phyloP scores from a whole-genome alignment of 2,888 invertebrate species.

The Ellobium chinense region DNA sequence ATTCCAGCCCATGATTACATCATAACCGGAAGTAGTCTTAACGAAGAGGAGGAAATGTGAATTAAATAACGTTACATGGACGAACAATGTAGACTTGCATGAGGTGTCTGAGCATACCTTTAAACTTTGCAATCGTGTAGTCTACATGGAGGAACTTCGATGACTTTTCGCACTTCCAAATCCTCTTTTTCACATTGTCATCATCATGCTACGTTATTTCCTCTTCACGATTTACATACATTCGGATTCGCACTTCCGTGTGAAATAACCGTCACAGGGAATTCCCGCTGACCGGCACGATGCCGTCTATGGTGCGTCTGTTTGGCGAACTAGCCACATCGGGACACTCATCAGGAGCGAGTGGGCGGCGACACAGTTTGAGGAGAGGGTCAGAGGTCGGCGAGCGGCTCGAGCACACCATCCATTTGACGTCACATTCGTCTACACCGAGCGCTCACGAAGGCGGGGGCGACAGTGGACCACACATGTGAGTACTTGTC shows the following conservation, averaged over 20 bases:
- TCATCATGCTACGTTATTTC: no score
- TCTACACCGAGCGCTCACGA: constrained; percentile 58
- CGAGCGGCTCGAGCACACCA: constrained; percentile 66
- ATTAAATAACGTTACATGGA: no score
- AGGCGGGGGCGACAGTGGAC: constrained; percentile 47
- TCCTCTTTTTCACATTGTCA: no score
- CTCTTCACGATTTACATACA: not conserved
- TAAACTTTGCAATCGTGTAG: no score
- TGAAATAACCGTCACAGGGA: not conserved
- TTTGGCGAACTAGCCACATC: constrained; percentile 55
- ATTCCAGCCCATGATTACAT: no score
- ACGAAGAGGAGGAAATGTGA: no score
- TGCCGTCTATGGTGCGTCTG: constrained; percentile 58
- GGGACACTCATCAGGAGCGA: constrained; percentile 51
- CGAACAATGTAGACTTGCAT: no score
- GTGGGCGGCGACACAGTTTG: constrained; percentile 61
- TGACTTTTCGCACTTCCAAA: no score
- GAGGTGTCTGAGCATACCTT: no score
- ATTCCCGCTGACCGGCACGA: constrained; percentile 32
- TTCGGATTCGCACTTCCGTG: not conserved
- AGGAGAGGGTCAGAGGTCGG: constrained; percentile 66
- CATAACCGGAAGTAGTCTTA: no score
- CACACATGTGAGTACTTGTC: constrained; percentile 55
- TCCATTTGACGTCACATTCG: constrained; percentile 60
- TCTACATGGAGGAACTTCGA: no score